Conservation (phyloP, 1,140 invertebrate genomes). For the Drosophila nannoptera region DNA sequence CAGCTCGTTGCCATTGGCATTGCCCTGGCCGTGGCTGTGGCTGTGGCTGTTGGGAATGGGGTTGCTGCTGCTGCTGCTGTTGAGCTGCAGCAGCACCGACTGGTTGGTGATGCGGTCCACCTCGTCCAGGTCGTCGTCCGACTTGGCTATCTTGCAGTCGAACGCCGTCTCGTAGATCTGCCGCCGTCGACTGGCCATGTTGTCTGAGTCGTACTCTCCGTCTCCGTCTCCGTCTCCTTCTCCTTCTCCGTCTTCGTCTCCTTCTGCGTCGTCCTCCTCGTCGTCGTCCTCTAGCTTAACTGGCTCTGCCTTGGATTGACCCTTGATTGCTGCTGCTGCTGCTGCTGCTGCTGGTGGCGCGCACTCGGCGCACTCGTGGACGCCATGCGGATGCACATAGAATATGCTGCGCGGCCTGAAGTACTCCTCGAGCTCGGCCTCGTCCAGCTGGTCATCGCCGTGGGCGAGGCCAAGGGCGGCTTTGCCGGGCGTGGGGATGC, state of each 20-base stretch:
- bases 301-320: background rate
- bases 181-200: slow-evolving; percentile 80
- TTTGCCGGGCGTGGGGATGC: slow-evolving; percentile 80
- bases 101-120: slow-evolving; percentile 89
- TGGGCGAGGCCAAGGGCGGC: slow-evolving; percentile 20
- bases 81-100: slow-evolving; percentile 84
- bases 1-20: background rate
- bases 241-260: slow-evolving; percentile 5
- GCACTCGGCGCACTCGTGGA: slow-evolving; percentile 80
- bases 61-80: slow-evolving; percentile 77
- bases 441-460: slow-evolving; percentile 79
- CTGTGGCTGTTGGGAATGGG: too few relatives aligned
- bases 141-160: slow-evolving; percentile 90
- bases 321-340: slow-evolving; percentile 39
- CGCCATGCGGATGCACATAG: slow-evolving; percentile 80
- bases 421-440: slow-evolving; percentile 83
- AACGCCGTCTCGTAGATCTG: slow-evolving; percentile 93
- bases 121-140: slow-evolving; percentile 89
- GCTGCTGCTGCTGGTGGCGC: slow-evolving; percentile 59
- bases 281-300: slow-evolving; percentile 15
- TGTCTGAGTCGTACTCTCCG: slow-evolving; percentile 56
- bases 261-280: slow-evolving; percentile 34
- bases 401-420: slow-evolving; percentile 82
- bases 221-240: slow-evolving; percentile 20
- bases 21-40: too few relatives aligned